phyloP scores from a whole-genome alignment of 2,888 invertebrate species.

The Pecten maximus region DNA sequence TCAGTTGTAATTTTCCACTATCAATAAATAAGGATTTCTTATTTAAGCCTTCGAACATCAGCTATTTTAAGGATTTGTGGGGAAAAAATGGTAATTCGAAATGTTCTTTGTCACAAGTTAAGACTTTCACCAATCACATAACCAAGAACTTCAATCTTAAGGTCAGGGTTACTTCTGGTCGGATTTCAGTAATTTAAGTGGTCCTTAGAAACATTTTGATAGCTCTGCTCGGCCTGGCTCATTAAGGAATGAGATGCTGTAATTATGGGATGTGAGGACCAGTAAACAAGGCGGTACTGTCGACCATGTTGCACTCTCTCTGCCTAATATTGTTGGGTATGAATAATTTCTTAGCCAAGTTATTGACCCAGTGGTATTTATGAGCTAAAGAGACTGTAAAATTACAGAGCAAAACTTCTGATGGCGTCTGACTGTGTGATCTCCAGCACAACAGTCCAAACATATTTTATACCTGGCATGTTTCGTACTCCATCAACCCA shows the following conservation, averaged over 20 bases:
- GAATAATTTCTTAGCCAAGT: constrained; percentile 3
- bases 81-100: too few relatives aligned
- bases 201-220: background rate
- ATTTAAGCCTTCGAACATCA: too few relatives aligned
- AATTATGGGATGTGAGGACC: background rate
- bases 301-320: background rate
- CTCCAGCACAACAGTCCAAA: background rate
- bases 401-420: background rate
- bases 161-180: background rate
- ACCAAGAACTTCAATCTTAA: background rate
- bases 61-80: too few relatives aligned
- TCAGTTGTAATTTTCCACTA: too few relatives aligned
- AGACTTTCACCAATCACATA: background rate
- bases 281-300: background rate
- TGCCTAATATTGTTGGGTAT: background rate
- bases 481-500: background rate
- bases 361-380: constrained; percentile 16
- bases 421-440: background rate
- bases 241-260: background rate
- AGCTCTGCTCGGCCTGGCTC: background rate
- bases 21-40: too few relatives aligned
- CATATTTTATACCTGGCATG: background rate
- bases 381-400: background rate
- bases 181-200: background rate
- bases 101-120: background rate